A percentile compares a stretch with the other conserved stretches of the same genome.
Conservation (phyloP, 2,797 vertebrate species). For the Pygocentrus nattereri region DNA sequence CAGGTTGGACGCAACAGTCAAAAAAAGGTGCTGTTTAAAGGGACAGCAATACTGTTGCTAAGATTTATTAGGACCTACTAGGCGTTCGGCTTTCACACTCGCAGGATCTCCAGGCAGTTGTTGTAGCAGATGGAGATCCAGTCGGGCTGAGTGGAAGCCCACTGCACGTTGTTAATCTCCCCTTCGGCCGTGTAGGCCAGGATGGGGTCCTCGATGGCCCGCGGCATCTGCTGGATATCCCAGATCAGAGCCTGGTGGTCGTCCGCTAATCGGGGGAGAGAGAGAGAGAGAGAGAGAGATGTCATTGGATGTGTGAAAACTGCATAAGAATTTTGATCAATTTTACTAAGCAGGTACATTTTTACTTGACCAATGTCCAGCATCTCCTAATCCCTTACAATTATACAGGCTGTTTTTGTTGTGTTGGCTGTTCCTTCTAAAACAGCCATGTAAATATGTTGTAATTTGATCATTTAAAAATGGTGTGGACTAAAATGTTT, state of each 20-base stretch:
- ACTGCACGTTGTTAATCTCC: constrained; percentile 99
- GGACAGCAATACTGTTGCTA: not conserved
- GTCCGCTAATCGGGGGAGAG: constrained; percentile 87
- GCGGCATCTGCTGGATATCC: constrained; percentile 99
- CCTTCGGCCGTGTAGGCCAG: constrained; percentile 97
- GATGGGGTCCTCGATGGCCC: constrained; percentile 98
- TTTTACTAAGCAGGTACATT: constrained; percentile 27
- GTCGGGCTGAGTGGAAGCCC: constrained; percentile 98
- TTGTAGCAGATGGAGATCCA: constrained; percentile 99
- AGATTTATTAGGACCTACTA: not conserved
- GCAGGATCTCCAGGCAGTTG: constrained; percentile 98
- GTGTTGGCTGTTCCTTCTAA: too few relatives aligned
- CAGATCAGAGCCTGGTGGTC: constrained; percentile 99
- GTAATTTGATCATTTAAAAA: too few relatives aligned
- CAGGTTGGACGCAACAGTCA: not conserved
- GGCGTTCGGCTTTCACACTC: constrained; percentile 73
- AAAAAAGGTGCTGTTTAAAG: not conserved
- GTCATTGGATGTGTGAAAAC: not conserved
- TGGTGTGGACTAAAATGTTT: too few relatives aligned
- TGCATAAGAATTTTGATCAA: too few relatives aligned
- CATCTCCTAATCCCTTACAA: too few relatives aligned
- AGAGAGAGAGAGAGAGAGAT: not conserved
- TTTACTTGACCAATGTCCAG: too few relatives aligned
- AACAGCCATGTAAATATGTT: too few relatives aligned
- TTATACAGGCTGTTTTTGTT: too few relatives aligned